These are phyloP conservation scores for human DNA, from an alignment of 2,113 vertebrate species.

Conservation along the genomic window GRCh38 chr12:101721501-101722000, in stretches of 20 bases:
- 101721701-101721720: neutral
- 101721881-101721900: too few relatives aligned
- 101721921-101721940: too few relatives aligned
- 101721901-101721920: too few relatives aligned
- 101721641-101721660: neutral
- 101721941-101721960: too few relatives aligned
- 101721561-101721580: constrained; percentile 41
- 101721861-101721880: too few relatives aligned
- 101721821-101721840: too few relatives aligned
- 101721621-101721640: neutral
- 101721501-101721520: constrained; percentile 5
- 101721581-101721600: neutral
- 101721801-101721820: too few relatives aligned
- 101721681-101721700: constrained; percentile 16
- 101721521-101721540: neutral
- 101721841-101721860: too few relatives aligned
- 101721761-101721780: neutral
- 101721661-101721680: constrained; percentile 5
- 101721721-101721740: neutral
- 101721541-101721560: constrained; percentile 25
- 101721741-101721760: neutral
- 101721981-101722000: too few relatives aligned
- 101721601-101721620: constrained; percentile 24
- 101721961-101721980: too few relatives aligned
- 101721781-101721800: too few relatives aligned